phyloP scores from a whole-genome alignment of 2,797 vertebrate species.

The Gila robusta region DNA sequence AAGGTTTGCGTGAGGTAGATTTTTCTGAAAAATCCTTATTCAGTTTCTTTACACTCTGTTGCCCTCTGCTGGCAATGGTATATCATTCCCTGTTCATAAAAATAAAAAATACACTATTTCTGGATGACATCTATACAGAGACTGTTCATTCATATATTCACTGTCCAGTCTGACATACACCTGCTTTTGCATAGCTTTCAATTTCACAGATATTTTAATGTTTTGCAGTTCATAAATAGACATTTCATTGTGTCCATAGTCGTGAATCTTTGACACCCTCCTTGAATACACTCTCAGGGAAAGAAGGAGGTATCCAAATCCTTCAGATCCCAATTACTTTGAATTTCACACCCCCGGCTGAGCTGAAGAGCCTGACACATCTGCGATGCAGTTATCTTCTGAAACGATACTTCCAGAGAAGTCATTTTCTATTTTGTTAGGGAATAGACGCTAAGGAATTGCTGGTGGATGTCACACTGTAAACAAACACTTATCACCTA shows the following conservation, averaged over 20 bases:
- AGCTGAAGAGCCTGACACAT: slow-evolving; percentile 41
- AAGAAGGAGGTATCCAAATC: neutral
- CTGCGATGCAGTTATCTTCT: slow-evolving; percentile 42
- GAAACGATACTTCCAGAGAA: slow-evolving; percentile 33
- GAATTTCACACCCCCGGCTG: slow-evolving; percentile 19
- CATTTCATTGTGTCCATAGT: neutral
- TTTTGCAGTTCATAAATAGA: neutral
- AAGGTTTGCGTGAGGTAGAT: neutral
- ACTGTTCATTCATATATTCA: neutral
- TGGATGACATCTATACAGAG: neutral
- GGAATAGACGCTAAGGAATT: slow-evolving; percentile 37
- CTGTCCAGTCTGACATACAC: neutral
- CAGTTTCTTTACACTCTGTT: neutral
- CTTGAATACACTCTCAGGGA: slow-evolving; percentile 16
- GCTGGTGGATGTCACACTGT: slow-evolving; percentile 37
- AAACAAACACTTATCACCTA: slow-evolving; percentile 54
- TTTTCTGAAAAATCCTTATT: neutral
- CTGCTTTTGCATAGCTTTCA: neutral
- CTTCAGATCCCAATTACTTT: slow-evolving; percentile 43
- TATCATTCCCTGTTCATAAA: neutral
- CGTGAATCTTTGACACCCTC: neutral
- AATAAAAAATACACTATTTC: neutral
- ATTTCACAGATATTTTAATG: neutral
- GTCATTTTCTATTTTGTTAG: slow-evolving; percentile 42
- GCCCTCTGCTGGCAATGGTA: slow-evolving; percentile 23